Evolutionary conservation across 1,140 invertebrate genomes (phyloP), one percentile per base, ranked within the genome.

Genomic region (Octopus bimaculoides): DNA sequence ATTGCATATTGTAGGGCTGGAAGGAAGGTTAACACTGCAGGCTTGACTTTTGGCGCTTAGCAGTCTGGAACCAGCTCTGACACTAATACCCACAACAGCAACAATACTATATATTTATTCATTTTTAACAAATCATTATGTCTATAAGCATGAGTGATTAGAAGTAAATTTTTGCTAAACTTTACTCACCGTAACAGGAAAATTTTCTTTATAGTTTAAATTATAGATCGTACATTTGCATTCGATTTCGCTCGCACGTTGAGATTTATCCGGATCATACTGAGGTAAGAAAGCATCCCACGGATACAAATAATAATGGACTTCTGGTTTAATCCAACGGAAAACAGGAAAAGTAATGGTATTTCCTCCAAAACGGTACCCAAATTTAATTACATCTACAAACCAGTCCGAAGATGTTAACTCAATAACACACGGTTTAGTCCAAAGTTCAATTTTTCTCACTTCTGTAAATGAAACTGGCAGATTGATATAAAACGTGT

Each of bases 351-450:
- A 61, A n/a, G 12, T 69, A 56, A 17, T 53, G 52, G 20, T 52
- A 17, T 77, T 26, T 69, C 52, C 41, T 52, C 61, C 61, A 52
- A 26, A 41, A 14, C 20, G 10, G 55, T 83, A 76, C 26, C 75
- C 74, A 9, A 87, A 82, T 9, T 61, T 75, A 74, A 87, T 80
- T 17, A 77, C 61, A 4, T 87, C 86, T 8, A 87, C 74, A 80
- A 82, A 87, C 86, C 86, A 87, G 14, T 76, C 81, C 10, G 80
- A 73, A 0, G 81, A 83, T 5, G 86, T n/a, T 7, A 86, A 86
- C 6, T 20, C 26, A 3, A 41, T 41, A 41, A 2, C 1, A 41
- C 26, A 41, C 6, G 14, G 20, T 52, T 80, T 74, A 55, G 20
- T 26, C 17, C 17, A 54, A n/a, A 80, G 17, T 56, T 80, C 74